Conservation (phyloP, 1,140 invertebrate genomes). For the Cherax quadricarinatus region DNA sequence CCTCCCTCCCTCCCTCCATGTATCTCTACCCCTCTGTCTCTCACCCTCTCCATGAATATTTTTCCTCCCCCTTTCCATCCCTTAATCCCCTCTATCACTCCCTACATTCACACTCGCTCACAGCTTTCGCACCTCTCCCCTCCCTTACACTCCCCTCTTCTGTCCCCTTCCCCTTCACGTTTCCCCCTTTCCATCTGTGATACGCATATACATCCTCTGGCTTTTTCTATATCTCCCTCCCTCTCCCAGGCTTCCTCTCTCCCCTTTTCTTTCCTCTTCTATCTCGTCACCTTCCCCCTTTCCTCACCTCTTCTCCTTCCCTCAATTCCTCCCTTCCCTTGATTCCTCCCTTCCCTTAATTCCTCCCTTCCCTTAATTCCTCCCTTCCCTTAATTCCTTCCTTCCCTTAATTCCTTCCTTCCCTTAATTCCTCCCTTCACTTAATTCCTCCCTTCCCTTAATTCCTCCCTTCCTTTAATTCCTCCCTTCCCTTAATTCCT, state of each 20-base stretch:
- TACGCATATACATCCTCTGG: background rate
- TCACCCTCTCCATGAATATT: no score
- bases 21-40: no score
- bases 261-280: background rate
- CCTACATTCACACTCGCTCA: background rate
- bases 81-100: background rate
- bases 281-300: background rate
- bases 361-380: background rate
- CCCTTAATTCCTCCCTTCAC: no score
- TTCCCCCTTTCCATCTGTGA: background rate
- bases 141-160: constrained; percentile 22
- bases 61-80: background rate
- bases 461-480: background rate
- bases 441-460: background rate
- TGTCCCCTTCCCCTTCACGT: background rate
- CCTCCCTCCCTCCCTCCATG: no score
- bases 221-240: background rate
- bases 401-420: no score
- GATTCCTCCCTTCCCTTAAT: constrained; percentile 6
- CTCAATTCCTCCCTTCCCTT: background rate
- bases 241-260: background rate
- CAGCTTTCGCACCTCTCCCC: background rate
- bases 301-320: background rate
- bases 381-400: no score
- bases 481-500: constrained; percentile 25